Evolutionary conservation across 2,888 invertebrate genomes (phyloP).

Genomic region (Ophion costatus): DNA sequence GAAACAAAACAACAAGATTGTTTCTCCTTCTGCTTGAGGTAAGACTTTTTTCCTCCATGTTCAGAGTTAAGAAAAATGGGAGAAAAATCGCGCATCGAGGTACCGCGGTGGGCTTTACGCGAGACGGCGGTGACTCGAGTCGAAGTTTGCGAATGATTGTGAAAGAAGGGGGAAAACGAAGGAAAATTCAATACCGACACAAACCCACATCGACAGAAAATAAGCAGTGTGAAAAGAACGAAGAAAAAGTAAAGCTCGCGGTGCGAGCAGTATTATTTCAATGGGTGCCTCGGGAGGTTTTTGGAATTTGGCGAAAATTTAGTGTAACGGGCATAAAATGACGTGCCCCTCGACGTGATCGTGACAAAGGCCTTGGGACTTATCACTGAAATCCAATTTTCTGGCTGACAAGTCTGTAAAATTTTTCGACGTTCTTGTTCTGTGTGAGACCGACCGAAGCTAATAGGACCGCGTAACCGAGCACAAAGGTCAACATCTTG

Average conservation of each 20-base stretch:
- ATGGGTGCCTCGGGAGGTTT: neutral
- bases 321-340: neutral
- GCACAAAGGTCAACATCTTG: conserved; percentile 87
- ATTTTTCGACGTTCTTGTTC: conserved; percentile 87
- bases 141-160: too few relatives aligned
- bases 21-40: too few relatives aligned
- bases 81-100: neutral
- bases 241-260: neutral
- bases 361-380: neutral
- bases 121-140: neutral
- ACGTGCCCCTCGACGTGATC: neutral
- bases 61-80: too few relatives aligned
- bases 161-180: neutral
- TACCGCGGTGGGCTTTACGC: neutral
- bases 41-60: too few relatives aligned
- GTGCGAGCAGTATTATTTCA: neutral
- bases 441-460: conserved; percentile 88
- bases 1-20: neutral
- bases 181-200: neutral
- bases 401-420: conserved; percentile 85
- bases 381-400: conserved; percentile 78
- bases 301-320: neutral
- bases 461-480: conserved; percentile 87
- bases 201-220: neutral
- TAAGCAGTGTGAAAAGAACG: neutral